A percentile compares a stretch with the other conserved stretches of the same genome.
These are phyloP conservation scores for Scleropages formosus DNA, from an alignment of 2,797 vertebrate species.

Conservation along the genomic window DNA sequence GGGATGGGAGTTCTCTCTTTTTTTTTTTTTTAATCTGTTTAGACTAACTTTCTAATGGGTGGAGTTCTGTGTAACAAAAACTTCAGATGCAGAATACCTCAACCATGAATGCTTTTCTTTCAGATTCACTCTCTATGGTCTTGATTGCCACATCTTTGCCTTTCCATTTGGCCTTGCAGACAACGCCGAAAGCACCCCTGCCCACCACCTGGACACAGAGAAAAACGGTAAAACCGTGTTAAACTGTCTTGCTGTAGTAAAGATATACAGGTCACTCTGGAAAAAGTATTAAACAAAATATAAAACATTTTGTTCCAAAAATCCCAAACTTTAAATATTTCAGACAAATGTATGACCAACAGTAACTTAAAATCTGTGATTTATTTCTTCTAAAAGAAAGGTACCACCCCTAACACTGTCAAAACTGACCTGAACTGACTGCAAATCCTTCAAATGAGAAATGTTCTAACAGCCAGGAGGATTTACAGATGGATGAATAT, in stretches of 20 bases:
- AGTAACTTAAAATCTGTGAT: too few relatives aligned
- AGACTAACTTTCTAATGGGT: neutral
- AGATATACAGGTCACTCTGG: too few relatives aligned
- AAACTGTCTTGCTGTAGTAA: neutral
- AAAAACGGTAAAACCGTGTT: neutral
- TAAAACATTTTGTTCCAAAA: too few relatives aligned
- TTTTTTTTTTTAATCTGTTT: neutral
- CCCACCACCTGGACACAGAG: conserved; percentile 83
- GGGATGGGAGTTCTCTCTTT: neutral
- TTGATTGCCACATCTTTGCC: conserved; percentile 98
- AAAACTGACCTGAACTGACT: too few relatives aligned
- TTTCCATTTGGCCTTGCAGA: conserved; percentile 98
- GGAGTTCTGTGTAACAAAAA: neutral
- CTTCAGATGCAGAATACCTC: conserved; percentile 73
- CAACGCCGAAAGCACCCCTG: conserved; percentile 96
- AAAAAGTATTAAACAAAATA: too few relatives aligned
- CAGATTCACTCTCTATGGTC: conserved; percentile 98
- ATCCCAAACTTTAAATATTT: too few relatives aligned
- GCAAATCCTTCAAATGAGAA: too few relatives aligned
- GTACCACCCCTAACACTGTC: too few relatives aligned
- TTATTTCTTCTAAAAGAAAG: too few relatives aligned
- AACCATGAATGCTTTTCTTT: conserved; percentile 94
- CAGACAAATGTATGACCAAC: too few relatives aligned
- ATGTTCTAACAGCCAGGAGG: too few relatives aligned
- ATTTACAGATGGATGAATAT: too few relatives aligned